Percentiles rank a stretch among this genome's conserved stretches.
Conservation (phyloP, 1,140 invertebrate genomes). For the Diuraphis noxia region DNA sequence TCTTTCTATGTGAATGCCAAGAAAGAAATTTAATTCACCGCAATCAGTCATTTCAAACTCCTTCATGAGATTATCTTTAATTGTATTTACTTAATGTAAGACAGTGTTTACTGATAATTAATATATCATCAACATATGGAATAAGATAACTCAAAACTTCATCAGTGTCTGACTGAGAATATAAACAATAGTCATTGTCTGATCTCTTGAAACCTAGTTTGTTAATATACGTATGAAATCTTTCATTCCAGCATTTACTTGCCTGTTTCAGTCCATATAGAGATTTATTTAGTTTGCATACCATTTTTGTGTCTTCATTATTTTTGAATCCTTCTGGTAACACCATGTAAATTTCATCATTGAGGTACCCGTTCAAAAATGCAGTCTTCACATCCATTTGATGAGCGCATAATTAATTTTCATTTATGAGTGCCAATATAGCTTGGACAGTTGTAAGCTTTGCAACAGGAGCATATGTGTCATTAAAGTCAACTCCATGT, state of each 20-base stretch:
- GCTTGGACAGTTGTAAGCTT: background rate
- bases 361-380: constrained; percentile 59
- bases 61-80: constrained; percentile 15
- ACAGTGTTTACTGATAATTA: constrained; percentile 28
- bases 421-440: constrained; percentile 22
- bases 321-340: constrained; percentile 56
- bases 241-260: constrained; percentile 57
- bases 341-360: constrained; percentile 60
- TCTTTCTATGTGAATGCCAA: constrained; percentile 26
- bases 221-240: constrained; percentile 54
- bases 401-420: background rate
- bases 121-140: constrained; percentile 50
- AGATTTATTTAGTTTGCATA: constrained; percentile 58
- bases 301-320: constrained; percentile 46
- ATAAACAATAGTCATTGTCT: background rate
- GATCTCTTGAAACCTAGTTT: background rate
- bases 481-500: background rate
- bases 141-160: background rate
- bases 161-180: background rate
- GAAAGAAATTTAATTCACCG: constrained; percentile 21
- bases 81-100: background rate
- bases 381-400: constrained; percentile 61
- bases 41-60: constrained; percentile 39
- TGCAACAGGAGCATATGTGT: constrained; percentile 50
- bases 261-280: constrained; percentile 59